A percentile compares a stretch with the other conserved stretches of the same genome.
Conservation (phyloP, 2,113 vertebrate genomes). For the Neolamprologus sp. region DNA sequence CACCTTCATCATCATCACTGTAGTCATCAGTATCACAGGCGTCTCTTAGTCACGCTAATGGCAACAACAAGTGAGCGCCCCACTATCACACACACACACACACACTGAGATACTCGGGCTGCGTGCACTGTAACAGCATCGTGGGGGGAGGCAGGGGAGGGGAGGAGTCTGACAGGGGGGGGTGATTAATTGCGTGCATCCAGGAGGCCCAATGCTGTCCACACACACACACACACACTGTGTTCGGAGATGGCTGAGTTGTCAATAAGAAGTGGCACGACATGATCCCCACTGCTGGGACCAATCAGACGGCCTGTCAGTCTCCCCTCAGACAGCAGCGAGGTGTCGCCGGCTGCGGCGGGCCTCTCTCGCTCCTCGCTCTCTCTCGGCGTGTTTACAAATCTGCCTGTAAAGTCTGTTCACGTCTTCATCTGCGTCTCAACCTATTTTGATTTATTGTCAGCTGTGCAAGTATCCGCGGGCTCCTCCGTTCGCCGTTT, state of each 20-base stretch:
- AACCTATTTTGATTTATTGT: not conserved
- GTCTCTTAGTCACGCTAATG: constrained; percentile 3
- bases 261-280: constrained; percentile 67
- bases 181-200: constrained; percentile 67
- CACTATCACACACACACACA: not conserved
- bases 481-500: not conserved
- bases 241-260: constrained; percentile 51
- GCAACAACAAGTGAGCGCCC: not conserved
- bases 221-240: not conserved
- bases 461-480: not conserved
- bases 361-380: not conserved
- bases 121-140: constrained; percentile 7
- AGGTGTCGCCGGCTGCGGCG: not conserved
- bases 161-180: constrained; percentile 19
- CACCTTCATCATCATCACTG: constrained; percentile 4
- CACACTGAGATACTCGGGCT: not conserved
- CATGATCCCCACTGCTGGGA: constrained; percentile 63
- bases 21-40: not conserved
- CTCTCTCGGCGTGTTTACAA: not conserved
- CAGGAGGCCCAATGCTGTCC: not conserved
- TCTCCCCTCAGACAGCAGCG: constrained; percentile 31
- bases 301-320: constrained; percentile 66
- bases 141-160: not conserved
- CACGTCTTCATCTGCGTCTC: not conserved
- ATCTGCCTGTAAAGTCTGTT: not conserved